Evolutionary conservation across 2,113 vertebrate species (phyloP), one percentile per base, ranked within the genome.

Genomic region (Varanus salvator): DNA sequence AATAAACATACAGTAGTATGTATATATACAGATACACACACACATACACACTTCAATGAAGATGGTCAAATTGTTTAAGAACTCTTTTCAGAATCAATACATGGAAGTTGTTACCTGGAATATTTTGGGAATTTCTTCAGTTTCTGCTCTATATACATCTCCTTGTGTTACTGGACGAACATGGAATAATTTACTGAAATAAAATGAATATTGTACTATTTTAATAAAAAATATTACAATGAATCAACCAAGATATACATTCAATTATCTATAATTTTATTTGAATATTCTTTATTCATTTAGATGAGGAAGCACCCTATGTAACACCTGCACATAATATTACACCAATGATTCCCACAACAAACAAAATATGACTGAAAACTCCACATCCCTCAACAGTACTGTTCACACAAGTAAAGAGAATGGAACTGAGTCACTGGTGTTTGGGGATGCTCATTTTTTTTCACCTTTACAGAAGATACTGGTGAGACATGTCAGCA

Each of bases 121-220:
- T 98, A 99, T 99, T 96, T 98, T 98, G 77, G 99, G 99, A 93
- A 99, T 99, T 97, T 99, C 99, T 89, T 99, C 99, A 0, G 98
- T 98, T 96, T 99, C 99, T 29, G 99, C 99, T 95, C 99, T 98
- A 95, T 99, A 99, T 66, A 99, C 99, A 94, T 99, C 99, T 92
- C 99, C 99, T 97, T 99, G 99, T 72, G 99, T 99, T 90, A 99
- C 99, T 76, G 99, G 98, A 93, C 99, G 98, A 92, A 99, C 99
- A 29, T 99, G 99, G 96, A 99, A 99, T 90, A 99, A 97, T 96
- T 99, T 99, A 97, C 99, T 99, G 95, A 90, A 95, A 89, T 92
- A 38, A 92, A 85, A 95, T 78, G 95, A 96, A 94, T 2, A 66
- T 91, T 80, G 93, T 52, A 93, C 90, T 44, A 31, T 81, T 60